Evolutionary conservation across 1,140 invertebrate species (phyloP), one percentile per base, ranked within the genome.

Genomic region (Lethrus apterus): DNA sequence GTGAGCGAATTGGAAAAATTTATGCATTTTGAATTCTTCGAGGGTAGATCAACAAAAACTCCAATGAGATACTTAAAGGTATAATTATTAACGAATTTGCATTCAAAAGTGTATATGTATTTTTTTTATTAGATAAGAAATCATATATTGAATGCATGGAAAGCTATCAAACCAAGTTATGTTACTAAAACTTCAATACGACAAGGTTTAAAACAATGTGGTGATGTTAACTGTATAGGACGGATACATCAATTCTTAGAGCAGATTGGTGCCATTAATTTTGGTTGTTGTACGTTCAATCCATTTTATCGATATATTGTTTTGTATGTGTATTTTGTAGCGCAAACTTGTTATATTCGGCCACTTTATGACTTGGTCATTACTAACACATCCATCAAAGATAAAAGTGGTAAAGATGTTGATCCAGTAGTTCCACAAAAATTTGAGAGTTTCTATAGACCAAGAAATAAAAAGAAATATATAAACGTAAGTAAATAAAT

Each of bases 241-340:
- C 62, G 74, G 45, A 73, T 82, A 23, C 78, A 81, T 65, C 62
- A 70, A 26, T 78, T 77, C 54, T 62, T 82, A 9, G 79, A 82
- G 62, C 72, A 77, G 59, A 73, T 72, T 53, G 79, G 78, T 14
- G 78, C 72, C 18, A 81, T 82, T 41, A 82, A 82, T 64, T 80
- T 78, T 70, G 73, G 72, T 17, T 80, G 78, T 67, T 70, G 75
- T 76, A 66, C 64, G 65, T 65, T 42, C 20, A 33, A 29, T 26
- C 1, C 18, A 44, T n/a, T 32, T 33, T 0, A 20, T 8, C 4
- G 33, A 19, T 10, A 2, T 19, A 18, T 10, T 32, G 20, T 41
- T 48, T 44, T 14, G 20, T 40, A 17, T 14, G 11, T 50, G 44
- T 31, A 32, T 13, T 50, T 50, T 52, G 46, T 45, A 69, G 67